phyloP scores from a whole-genome alignment of 2,797 vertebrate genomes.

The Tadarida brasiliensis region DNA sequence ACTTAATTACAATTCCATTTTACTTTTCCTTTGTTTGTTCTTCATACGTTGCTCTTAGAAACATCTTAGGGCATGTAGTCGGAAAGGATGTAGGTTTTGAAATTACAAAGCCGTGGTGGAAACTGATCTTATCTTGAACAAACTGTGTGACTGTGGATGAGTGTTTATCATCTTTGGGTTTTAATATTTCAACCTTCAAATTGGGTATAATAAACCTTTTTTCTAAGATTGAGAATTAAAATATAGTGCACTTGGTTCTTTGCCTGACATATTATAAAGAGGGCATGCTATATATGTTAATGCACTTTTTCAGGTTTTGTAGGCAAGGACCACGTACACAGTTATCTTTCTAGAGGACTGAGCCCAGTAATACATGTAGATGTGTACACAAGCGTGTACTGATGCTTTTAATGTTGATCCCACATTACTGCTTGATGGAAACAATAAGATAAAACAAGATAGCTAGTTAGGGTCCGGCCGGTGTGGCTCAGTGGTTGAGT shows the following conservation, averaged over 20 bases:
- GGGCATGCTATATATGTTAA: background rate
- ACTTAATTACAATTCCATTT: background rate
- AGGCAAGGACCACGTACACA: background rate
- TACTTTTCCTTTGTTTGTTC: background rate
- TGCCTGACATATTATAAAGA: background rate
- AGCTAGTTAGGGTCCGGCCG: background rate
- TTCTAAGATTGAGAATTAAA: conserved; percentile 14
- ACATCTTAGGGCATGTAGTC: background rate
- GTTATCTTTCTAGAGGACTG: background rate
- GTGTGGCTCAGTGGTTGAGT: no score
- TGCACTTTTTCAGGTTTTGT: background rate
- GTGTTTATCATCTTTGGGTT: background rate
- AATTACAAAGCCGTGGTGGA: background rate
- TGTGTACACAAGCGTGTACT: background rate
- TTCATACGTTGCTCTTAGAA: background rate
- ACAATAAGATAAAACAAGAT: background rate
- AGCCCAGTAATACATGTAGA: background rate
- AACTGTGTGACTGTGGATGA: background rate
- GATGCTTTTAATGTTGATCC: background rate
- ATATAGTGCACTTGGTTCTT: background rate
- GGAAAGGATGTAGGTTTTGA: background rate
- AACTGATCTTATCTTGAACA: background rate
- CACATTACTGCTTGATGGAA: background rate
- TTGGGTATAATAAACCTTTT: background rate
- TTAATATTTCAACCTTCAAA: background rate